Conservation (phyloP, 2,113 vertebrate genomes). For the Dasypus novemcinctus region DNA sequence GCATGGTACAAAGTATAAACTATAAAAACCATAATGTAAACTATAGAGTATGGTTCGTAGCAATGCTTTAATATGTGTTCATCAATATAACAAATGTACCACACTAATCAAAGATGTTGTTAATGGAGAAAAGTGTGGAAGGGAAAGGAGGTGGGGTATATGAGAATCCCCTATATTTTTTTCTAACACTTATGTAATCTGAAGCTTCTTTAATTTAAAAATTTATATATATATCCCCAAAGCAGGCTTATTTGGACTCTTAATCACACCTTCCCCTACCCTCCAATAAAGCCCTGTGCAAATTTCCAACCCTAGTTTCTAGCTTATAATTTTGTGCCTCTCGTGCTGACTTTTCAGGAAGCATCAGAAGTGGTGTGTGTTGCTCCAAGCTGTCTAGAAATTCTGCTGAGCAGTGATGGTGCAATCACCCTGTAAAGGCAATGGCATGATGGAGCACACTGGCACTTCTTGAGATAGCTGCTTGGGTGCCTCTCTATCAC, state of each 20-base stretch:
- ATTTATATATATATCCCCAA: neutral
- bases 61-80: too few relatives aligned
- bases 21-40: too few relatives aligned
- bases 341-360: neutral
- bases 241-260: neutral
- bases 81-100: too few relatives aligned
- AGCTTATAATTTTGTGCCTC: neutral
- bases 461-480: neutral
- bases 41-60: too few relatives aligned
- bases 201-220: too few relatives aligned
- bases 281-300: neutral
- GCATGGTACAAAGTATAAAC: too few relatives aligned
- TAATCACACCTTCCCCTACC: neutral
- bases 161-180: too few relatives aligned
- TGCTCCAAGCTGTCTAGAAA: neutral
- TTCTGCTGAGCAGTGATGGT: neutral
- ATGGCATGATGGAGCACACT: too few relatives aligned
- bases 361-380: neutral
- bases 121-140: too few relatives aligned
- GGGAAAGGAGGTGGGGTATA: too few relatives aligned
- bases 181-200: too few relatives aligned
- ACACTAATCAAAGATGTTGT: too few relatives aligned
- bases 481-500: neutral
- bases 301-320: neutral
- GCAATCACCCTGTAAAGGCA: neutral